Evolutionary conservation across 2,888 invertebrate species (phyloP), one percentile per base, ranked within the genome.

Genomic region (Leptopilina syphax): DNA sequence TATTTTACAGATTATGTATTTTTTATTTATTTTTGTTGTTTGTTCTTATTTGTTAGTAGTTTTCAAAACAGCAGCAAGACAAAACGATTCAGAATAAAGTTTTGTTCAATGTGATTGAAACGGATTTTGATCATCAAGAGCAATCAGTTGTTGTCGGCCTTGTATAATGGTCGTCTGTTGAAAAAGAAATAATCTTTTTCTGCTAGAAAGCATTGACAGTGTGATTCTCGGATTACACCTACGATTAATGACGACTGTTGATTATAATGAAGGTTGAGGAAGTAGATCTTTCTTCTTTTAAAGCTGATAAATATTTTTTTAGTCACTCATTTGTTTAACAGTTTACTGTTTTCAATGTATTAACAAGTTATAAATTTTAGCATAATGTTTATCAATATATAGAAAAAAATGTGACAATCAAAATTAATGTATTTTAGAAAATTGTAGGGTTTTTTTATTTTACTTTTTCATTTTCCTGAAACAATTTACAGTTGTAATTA

Each of bases 51-150:
- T 34, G 34, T 34, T 34, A 34, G 34, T 34, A 34, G 34, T 44
- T 44, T 44, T 44, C 44, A 67, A 44, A 50, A 50, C 7, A 44
- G 44, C 9, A 27, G 10, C 44, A n/a, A 63, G 65, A 65, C 12
- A 44, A 34, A 24, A 89, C 88, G 84, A 86, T 84, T 83, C 86
- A 86, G 86, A 87, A 86, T 85, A 86, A 87, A 79, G 88, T 89
- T 91, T 91, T 90, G 91, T 91, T 90, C 90, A 87, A 85, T 86
- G 83, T 77, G 78, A 81, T 88, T 90, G 91, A 91, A 91, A 86
- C 90, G 91, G 91, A 90, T 90, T 89, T 89, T 91, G 90, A 90
- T 91, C 90, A 90, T 91, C 91, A 90, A 87, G 87, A 86, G 88
- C 87, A 87, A 90, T 89, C 89, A 88, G 86, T 50, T 50, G 50